Evolutionary conservation across 2,113 vertebrate species (phyloP).

Genomic region (Gadus macrocephalus): DNA sequence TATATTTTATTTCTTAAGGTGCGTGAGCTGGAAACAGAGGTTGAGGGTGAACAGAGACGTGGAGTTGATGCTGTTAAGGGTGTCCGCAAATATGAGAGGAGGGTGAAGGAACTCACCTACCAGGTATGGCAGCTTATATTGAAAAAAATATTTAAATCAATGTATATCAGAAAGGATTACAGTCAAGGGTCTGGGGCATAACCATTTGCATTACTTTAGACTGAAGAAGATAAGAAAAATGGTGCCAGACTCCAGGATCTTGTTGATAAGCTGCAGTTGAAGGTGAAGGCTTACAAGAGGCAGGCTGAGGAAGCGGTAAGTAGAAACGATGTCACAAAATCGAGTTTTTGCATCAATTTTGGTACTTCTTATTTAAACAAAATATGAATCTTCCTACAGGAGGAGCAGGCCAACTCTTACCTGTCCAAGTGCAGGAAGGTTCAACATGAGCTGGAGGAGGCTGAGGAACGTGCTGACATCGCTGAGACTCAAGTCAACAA

Average conservation of each 20-base stretch:
- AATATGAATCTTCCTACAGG: neutral
- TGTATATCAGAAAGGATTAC: too few species aligned
- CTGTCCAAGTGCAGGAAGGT: conserved; percentile 2
- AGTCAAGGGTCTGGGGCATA: too few species aligned
- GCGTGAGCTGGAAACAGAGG: conserved; percentile 33
- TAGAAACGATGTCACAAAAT: neutral
- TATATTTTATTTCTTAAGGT: neutral
- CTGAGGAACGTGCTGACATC: conserved; percentile 2
- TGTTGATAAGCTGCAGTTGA: conserved; percentile 71
- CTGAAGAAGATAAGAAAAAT: neutral
- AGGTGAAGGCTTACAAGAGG: conserved; percentile 83
- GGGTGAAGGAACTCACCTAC: conserved; percentile 11
- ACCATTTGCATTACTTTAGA: neutral
- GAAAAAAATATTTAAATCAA: too few species aligned
- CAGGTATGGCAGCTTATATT: neutral
- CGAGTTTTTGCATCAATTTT: neutral
- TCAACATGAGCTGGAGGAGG: conserved; percentile 1
- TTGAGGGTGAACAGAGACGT: conserved; percentile 3
- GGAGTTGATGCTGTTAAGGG: conserved; percentile 11
- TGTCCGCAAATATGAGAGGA: conserved; percentile 17
- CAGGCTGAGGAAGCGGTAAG: conserved; percentile 76
- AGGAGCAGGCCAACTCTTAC: conserved; percentile 2
- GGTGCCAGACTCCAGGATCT: conserved; percentile 25
- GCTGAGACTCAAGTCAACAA: neutral
- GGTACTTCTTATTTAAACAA: neutral